Evolutionary conservation across 2,113 vertebrate genomes (phyloP), one percentile per base, ranked within the genome.

Genomic region (Hydrolagus affinis): DNA sequence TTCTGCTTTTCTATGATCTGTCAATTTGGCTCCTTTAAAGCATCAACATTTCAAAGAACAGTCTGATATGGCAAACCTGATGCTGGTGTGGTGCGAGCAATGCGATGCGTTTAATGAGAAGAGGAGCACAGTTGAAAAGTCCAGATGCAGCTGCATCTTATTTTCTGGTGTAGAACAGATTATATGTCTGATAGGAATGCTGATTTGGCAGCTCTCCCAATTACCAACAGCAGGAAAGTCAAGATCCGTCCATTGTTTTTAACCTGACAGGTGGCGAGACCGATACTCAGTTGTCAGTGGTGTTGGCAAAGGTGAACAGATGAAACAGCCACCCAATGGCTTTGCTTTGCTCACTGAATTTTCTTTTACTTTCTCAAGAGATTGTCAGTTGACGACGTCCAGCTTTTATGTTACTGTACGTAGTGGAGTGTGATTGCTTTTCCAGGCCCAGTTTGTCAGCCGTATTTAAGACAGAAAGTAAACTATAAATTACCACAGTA

Each of bases 91-190:
- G 44, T 21, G 25, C 60, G 25, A 83, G 8, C 23, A 83, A 32
- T 66, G 66, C 17, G 56, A 30, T 75, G 66, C 25, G 60, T 83
- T 66, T 62, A 83, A 83, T 68, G 66, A 83, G 4, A 78, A 78
- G 77, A 80, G 62, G 78, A 66, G 32, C 66, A 66, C 78, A 83
- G 62, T 11, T 60, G 66, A 44, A 44, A 44, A 44, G 44, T 44
- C 44, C 44, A 44, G 44, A 44, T 44, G 2, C 14, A 75, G 30
- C 28, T 66, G 32, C 9, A n/a, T 83, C 62, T 68, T 83, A 68
- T 83, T 68, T 83, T 83, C 78, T 83, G 12, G 25, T 83, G 14
- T 32, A 83, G 60, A 80, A 60, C n/a, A 83, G 78, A 32, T 68
- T 68, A 60, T 60, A 59, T 78, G 62, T 59, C 57, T 66, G 76